phyloP scores from a whole-genome alignment of 2,797 vertebrate species.

The Sebastes jordani region DNA sequence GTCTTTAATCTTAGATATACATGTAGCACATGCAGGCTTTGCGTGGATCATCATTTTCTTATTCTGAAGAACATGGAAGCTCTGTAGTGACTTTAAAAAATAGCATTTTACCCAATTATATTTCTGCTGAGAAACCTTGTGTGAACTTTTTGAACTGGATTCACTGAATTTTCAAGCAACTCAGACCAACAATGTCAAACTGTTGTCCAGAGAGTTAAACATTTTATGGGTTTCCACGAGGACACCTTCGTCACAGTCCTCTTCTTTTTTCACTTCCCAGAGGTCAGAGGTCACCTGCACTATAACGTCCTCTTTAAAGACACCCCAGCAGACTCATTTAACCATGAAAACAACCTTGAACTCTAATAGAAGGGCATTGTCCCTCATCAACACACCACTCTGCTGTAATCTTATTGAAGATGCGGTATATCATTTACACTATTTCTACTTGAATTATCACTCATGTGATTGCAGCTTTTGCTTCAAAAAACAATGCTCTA shows the following conservation, averaged over 20 bases:
- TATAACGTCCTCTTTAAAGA: conserved; percentile 1
- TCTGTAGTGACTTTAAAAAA: background rate
- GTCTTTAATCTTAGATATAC: background rate
- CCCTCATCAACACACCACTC: background rate
- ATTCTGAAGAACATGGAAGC: background rate
- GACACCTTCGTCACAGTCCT: background rate
- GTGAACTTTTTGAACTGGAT: background rate
- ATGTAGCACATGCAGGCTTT: background rate
- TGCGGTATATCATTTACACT: background rate
- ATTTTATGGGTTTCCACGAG: background rate
- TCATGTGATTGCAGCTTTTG: background rate
- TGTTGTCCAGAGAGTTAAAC: background rate
- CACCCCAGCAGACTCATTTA: background rate
- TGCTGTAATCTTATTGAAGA: background rate
- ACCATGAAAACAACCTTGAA: conserved; percentile 18
- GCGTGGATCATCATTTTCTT: background rate
- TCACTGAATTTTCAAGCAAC: background rate
- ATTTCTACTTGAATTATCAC: background rate
- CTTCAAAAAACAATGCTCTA: background rate
- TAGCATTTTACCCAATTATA: background rate
- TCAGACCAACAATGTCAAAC: background rate
- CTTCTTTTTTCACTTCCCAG: background rate
- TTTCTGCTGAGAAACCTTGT: background rate
- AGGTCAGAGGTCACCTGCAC: conserved; percentile 18
- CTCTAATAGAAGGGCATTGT: background rate